Evolutionary conservation across 2,888 invertebrate genomes (phyloP), one percentile per base, ranked within the genome.

Genomic region (Drosophila maculinotata): DNA sequence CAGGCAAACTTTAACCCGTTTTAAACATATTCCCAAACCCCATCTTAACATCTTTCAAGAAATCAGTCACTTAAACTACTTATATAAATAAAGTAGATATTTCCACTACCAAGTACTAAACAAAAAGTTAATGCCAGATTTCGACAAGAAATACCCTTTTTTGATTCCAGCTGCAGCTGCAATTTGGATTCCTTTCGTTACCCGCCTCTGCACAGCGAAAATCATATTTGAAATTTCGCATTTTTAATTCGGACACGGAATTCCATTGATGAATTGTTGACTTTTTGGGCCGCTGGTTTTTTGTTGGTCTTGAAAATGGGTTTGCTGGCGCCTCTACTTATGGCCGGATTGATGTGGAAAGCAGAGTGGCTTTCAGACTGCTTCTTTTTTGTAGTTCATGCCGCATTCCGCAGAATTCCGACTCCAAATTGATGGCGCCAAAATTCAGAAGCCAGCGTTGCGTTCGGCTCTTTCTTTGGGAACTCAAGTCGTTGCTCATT

Each of bases 381-480:
- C 25, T 39, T 44, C 51, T 63, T 57, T 58, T 44, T 65, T 66
- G 53, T 44, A 41, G 51, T 60, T 69, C 72, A 81, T 69, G 73
- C 74, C 74, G 17, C 79, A 79, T 85, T 85, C 82, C 82, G 30
- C 77, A 62, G 70, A 76, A 87, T 84, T 87, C 76, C 85, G 69
- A 73, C 76, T 70, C 82, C 78, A 82, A 83, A 88, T 87, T 88
- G 88, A 81, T 84, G 84, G 84, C 84, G 84, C 84, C 84, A 85
- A 88, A 84, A 85, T 84, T 83, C 77, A 82, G 88, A 60, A 69
- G 78, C 57, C 74, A 57, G 26, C 51, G 38, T 47, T 58, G n/a
- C 28, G 20, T 9, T 52, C 62, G n/a, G n/a, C n/a, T n/a, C n/a
- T 35, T 56, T 39, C 48, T 58, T 51, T 65, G 60, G 63, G 73